Conservation (phyloP, 2,888 invertebrate genomes). For the Catocala sponsa region DNA sequence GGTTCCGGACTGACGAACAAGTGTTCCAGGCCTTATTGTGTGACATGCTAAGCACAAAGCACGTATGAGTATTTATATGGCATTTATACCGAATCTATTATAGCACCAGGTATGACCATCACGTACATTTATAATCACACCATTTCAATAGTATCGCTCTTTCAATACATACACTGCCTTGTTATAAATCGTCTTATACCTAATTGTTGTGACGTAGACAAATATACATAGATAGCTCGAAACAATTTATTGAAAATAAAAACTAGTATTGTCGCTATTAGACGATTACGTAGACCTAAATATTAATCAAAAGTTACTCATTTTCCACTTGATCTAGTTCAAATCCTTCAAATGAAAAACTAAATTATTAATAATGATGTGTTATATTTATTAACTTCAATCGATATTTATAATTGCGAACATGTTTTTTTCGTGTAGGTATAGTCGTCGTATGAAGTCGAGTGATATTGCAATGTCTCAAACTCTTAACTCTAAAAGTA, state of each 20-base stretch:
- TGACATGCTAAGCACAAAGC: constrained; percentile 12
- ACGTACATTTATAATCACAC: constrained; percentile 11
- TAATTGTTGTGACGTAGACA: constrained; percentile 11
- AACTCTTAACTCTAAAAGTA: not conserved
- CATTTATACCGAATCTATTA: constrained; percentile 18
- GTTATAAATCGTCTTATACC: constrained; percentile 3
- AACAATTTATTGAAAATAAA: constrained; percentile 9
- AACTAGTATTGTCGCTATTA: not conserved
- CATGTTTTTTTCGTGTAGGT: no score
- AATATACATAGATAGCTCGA: constrained; percentile 18
- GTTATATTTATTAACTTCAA: no score
- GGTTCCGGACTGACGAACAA: no score
- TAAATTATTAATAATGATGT: no score
- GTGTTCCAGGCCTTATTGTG: not conserved
- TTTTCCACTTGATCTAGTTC: no score
- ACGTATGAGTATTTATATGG: constrained; percentile 26
- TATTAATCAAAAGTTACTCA: not conserved
- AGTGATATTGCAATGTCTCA: not conserved
- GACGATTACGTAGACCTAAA: not conserved
- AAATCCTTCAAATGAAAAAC: no score
- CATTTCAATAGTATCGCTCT: no score
- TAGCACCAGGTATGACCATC: constrained; percentile 19
- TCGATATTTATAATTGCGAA: no score
- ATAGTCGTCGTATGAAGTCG: no score
- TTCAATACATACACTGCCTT: constrained; percentile 1